phyloP scores from a whole-genome alignment of 2,113 vertebrate species.

The Microcebus murinus region DNA sequence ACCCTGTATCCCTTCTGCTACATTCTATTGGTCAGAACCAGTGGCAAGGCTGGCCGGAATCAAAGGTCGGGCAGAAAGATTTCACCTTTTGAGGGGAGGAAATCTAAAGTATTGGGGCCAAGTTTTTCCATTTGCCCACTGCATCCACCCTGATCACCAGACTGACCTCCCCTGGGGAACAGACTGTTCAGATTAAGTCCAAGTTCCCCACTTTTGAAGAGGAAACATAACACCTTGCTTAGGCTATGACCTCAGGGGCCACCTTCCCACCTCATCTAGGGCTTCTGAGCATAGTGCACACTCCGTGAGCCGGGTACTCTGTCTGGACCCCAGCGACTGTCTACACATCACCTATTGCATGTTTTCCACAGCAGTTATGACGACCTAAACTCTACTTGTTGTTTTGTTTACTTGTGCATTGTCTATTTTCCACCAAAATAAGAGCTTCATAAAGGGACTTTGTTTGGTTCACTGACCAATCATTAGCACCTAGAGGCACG shows the following conservation, averaged over 20 bases:
- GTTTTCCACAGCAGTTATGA: neutral
- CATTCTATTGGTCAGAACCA: neutral
- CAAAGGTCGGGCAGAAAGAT: neutral
- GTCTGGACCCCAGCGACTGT: neutral
- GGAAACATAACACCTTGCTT: neutral
- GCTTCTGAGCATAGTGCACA: neutral
- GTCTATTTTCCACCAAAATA: neutral
- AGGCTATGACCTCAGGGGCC: neutral
- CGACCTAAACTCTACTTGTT: neutral
- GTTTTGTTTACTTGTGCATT: neutral
- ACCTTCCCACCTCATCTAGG: neutral
- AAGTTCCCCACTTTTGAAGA: neutral
- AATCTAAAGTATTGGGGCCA: neutral
- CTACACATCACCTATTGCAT: fast-evolving
- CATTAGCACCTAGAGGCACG: neutral
- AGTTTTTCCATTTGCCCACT: neutral
- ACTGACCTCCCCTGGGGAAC: neutral
- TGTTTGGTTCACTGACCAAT: neutral
- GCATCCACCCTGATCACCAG: neutral
- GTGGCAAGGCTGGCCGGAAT: neutral
- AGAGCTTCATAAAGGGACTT: neutral
- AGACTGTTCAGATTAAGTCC: neutral
- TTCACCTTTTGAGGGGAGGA: neutral
- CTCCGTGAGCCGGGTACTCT: neutral
- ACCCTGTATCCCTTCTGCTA: neutral